phyloP scores from a whole-genome alignment of 2,113 vertebrate genomes.

The Acanthochromis polyacanthus region DNA sequence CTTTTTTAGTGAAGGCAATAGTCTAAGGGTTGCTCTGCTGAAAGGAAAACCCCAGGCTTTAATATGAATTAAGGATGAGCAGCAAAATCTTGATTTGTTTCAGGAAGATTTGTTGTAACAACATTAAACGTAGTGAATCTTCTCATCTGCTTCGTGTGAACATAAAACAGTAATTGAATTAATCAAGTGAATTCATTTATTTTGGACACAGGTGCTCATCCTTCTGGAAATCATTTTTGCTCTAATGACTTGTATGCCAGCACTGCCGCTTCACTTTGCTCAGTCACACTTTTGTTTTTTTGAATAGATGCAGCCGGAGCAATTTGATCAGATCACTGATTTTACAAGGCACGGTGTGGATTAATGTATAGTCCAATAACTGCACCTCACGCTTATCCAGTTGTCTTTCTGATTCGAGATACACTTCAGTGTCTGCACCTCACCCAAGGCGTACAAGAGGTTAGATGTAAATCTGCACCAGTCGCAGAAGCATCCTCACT shows the following conservation, averaged over 20 bases:
- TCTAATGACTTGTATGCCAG: slow-evolving; percentile 50
- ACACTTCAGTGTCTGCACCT: slow-evolving; percentile 22
- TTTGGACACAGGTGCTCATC: slow-evolving; percentile 38
- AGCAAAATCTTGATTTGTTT: slow-evolving; percentile 44
- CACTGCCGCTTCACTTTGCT: neutral
- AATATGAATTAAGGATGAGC: slow-evolving; percentile 22
- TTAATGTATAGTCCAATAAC: slow-evolving; percentile 51
- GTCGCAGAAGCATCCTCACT: slow-evolving; percentile 24
- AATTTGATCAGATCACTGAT: slow-evolving; percentile 41
- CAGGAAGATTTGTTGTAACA: slow-evolving; percentile 18
- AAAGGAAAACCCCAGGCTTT: slow-evolving; percentile 34
- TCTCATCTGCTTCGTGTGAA: slow-evolving; percentile 19
- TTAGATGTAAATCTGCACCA: slow-evolving; percentile 63
- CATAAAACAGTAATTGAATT: slow-evolving; percentile 35
- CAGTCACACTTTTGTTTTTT: neutral
- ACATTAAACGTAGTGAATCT: slow-evolving; percentile 17
- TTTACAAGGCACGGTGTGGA: slow-evolving; percentile 43
- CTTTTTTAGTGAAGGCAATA: slow-evolving; percentile 55
- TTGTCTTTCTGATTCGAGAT: slow-evolving; percentile 36
- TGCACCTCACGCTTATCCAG: slow-evolving; percentile 30
- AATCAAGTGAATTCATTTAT: slow-evolving; percentile 44
- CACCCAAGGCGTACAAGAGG: slow-evolving; percentile 17
- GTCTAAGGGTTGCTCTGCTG: slow-evolving; percentile 5
- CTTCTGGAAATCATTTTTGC: slow-evolving; percentile 47
- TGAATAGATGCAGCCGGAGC: slow-evolving; percentile 29